Percentiles rank a stretch among this genome's conserved stretches.
Conservation (phyloP, 2,888 invertebrate species). For the Mermis nigrescens region DNA sequence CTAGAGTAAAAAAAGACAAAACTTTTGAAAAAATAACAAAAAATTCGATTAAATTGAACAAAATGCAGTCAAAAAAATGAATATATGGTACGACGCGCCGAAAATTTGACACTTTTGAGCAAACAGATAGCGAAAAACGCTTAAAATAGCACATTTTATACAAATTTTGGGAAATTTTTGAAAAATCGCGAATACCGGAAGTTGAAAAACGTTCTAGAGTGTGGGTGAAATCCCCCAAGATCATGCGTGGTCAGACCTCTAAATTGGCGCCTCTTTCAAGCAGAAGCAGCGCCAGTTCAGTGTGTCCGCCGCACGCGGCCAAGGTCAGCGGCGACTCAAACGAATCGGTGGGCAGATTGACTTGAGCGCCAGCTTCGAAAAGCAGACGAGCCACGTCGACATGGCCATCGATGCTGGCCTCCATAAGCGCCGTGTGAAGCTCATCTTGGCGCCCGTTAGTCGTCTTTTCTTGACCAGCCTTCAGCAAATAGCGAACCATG, state of each 20-base stretch:
- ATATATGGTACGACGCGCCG: too few species aligned
- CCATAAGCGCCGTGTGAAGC: constrained; percentile 98
- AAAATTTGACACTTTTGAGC: too few species aligned
- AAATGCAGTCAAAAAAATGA: too few species aligned
- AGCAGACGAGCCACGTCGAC: constrained; percentile 85
- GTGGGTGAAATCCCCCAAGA: constrained; percentile 49
- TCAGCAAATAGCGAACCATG: constrained; percentile 84
- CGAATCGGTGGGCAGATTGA: constrained; percentile 97
- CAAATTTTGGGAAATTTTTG: too few species aligned
- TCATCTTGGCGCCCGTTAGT: constrained; percentile 40
- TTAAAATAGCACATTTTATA: too few species aligned
- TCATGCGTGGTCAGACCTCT: constrained; percentile 96
- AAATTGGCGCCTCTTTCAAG: constrained; percentile 93
- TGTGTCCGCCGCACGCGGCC: constrained; percentile 95
- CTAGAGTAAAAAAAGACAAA: too few species aligned
- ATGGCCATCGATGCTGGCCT: constrained; percentile 98
- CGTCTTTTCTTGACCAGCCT: constrained; percentile 73
- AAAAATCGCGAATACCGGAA: too few species aligned
- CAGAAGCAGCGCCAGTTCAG: constrained; percentile 79
- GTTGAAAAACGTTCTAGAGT: background rate
- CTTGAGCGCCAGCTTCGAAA: constrained; percentile 88
- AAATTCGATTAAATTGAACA: too few species aligned
- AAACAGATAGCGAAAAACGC: too few species aligned
- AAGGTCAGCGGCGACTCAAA: constrained; percentile 94
- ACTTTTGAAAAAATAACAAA: too few species aligned